Base-by-base conservation (phyloP, 2,113 vertebrate genomes). In the Vicugna pacos region DNA sequence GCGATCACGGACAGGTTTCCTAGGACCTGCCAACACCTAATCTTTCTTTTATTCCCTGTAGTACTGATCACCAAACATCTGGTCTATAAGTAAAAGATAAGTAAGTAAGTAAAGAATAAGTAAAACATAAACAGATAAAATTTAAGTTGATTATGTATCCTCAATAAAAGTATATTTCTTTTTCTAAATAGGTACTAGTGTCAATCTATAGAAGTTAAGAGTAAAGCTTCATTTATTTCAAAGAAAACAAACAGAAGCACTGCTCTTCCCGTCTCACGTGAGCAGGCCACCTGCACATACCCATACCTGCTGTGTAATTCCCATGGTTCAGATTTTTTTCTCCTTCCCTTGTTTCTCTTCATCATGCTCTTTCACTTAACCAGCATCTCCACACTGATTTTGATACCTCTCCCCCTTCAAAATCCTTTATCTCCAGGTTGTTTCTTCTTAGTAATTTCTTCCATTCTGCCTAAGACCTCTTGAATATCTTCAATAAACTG, bases 401-500 rank as follows among this genome's bases (percentile, higher is more conserved):
- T 30, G 26, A 69, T 15, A 48, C 46, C n/a, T 42, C 42, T 20
- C 15, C 14, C 64, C 54, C 52, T 75, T 16, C 60, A 35, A 48
- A 56, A 19, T 46, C 70, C 72, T 64, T 28, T 38, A 35, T 35
- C 50, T 19, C 38, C 72, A 7, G 28, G 30, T 10, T 26, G 65
- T 56, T 48, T 93, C 85, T 58, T 60, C 86, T 52, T 67, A 69
- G 54, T 5, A n/a, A 60, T 11, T 2, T 42, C 70, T 48, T 70
- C 93, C 58, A 70, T 24, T n/a, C 64, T 85, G 65, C 80, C 96
- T 84, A 69, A 79, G 91, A 76, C 72, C 26, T 26, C 81, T 15
- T 38, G 19, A 80, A 20, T 20, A 28, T 54, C 60, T 84, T 84
- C 77, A 46, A 7, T 80, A 35, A 77, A 73, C 14, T 8, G 79